Percentiles rank a stretch among this genome's conserved stretches.
phyloP scores from a whole-genome alignment of 2,888 invertebrate species.

The Cosmia trapezina region DNA sequence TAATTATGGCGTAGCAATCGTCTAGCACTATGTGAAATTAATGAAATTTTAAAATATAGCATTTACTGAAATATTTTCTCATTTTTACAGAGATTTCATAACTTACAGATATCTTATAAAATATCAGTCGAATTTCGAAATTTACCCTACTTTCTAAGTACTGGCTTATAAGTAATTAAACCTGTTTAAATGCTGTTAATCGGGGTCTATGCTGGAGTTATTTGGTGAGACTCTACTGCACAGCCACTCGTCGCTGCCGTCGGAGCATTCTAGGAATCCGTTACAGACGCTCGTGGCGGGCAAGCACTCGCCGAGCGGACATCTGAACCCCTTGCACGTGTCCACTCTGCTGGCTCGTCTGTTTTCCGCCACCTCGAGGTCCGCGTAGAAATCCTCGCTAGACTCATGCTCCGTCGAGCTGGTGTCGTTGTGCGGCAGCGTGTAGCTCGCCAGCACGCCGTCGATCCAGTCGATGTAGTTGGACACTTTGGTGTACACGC shows the following conservation, averaged over 20 bases:
- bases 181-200: slow-evolving; percentile 70
- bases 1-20: slow-evolving; percentile 72
- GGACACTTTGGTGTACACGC: slow-evolving; percentile 95
- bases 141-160: slow-evolving; percentile 78
- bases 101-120: slow-evolving; percentile 83
- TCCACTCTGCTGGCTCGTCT: slow-evolving; percentile 77
- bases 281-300: slow-evolving; percentile 93
- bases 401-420: slow-evolving; percentile 69
- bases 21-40: slow-evolving; percentile 52
- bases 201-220: slow-evolving; percentile 78
- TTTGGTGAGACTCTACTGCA: slow-evolving; percentile 82
- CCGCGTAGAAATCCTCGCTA: slow-evolving; percentile 81
- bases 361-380: slow-evolving; percentile 85
- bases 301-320: slow-evolving; percentile 94
- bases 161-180: slow-evolving; percentile 80
- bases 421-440: slow-evolving; percentile 74
- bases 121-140: slow-evolving; percentile 87
- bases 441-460: slow-evolving; percentile 85
- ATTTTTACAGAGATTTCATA: slow-evolving; percentile 59
- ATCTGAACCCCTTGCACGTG: slow-evolving; percentile 92
- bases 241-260: slow-evolving; percentile 93
- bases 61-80: slow-evolving; percentile 59
- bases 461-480: slow-evolving; percentile 94
- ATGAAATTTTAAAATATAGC: slow-evolving; percentile 55
- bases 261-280: slow-evolving; percentile 94